These are phyloP conservation scores for Porites australiensis DNA, from an alignment of 64 coral and sea anemone species.

Conservation along the genomic window DNA sequence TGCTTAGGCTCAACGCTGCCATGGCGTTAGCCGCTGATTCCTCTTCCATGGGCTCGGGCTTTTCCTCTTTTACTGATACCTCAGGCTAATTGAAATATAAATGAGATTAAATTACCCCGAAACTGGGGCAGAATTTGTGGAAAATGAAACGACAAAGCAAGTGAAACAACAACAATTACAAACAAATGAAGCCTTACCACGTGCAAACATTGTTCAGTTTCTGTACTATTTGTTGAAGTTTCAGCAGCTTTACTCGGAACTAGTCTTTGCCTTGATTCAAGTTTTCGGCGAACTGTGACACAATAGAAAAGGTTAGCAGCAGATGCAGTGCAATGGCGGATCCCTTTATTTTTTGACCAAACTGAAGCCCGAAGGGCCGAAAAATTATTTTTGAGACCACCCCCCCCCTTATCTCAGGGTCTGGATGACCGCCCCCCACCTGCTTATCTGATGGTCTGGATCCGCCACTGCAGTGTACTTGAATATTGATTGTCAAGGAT, in stretches of 20 bases:
- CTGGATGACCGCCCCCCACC: too few species aligned
- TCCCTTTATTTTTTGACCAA: too few species aligned
- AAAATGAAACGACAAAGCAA: background rate
- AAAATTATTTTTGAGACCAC: too few species aligned
- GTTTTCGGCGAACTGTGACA: constrained; percentile 77
- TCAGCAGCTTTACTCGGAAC: constrained; percentile 4
- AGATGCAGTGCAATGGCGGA: too few species aligned
- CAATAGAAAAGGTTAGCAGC: background rate
- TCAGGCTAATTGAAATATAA: background rate
- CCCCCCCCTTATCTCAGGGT: too few species aligned
- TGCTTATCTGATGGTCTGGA: too few species aligned
- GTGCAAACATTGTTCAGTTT: background rate
- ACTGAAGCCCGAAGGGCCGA: too few species aligned
- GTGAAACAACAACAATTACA: background rate
- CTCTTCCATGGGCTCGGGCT: background rate
- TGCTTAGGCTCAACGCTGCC: constrained; percentile 18
- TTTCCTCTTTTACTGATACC: background rate
- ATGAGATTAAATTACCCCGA: background rate
- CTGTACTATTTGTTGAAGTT: background rate
- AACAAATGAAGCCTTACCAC: constrained; percentile 8
- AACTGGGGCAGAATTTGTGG: background rate
- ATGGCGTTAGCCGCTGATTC: too few species aligned
- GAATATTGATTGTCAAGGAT: too few species aligned
- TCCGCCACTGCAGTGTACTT: too few species aligned
- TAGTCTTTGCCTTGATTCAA: constrained; percentile 83